A percentile compares a stretch with the other conserved stretches of the same genome.
Evolutionary conservation across 2,797 vertebrate genomes (phyloP).

Genomic region (Thalassophryne amazonica): DNA sequence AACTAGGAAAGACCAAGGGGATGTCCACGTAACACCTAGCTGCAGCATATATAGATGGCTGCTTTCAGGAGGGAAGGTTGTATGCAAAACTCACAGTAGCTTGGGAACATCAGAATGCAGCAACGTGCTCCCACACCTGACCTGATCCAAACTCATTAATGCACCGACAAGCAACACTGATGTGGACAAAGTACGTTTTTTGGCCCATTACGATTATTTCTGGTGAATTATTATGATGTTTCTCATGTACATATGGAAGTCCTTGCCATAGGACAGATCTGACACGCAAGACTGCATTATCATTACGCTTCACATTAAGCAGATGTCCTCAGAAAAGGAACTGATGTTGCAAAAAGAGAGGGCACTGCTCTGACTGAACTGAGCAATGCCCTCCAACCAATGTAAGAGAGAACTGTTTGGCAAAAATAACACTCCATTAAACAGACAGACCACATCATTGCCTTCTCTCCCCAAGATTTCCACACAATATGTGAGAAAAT

Average conservation of each 20-base stretch:
- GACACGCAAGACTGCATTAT: conserved; percentile 10
- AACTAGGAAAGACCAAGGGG: no score
- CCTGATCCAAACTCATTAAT: no score
- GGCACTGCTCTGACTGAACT: conserved; percentile 24
- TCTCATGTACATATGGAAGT: neutral
- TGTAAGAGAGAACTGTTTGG: conserved; percentile 3
- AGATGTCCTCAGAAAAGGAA: conserved; percentile 7
- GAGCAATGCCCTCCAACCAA: conserved; percentile 7
- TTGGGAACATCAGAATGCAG: no score
- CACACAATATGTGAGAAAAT: neutral
- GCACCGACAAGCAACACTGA: no score
- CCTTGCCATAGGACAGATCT: neutral
- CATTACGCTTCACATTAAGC: conserved; percentile 18
- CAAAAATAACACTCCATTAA: no score
- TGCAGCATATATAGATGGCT: no score
- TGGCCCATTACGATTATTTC: no score
- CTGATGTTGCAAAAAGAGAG: conserved; percentile 23
- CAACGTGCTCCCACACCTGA: no score
- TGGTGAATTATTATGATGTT: neutral
- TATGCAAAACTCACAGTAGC: no score
- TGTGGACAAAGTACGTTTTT: no score
- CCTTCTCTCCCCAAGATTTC: neutral
- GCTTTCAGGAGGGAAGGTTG: no score
- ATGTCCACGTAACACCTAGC: no score
- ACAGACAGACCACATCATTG: neutral